A percentile compares a stretch with the other conserved stretches of the same genome.
Conservation (phyloP, 2,797 vertebrate species). For the Spinibarbus caldwelli region DNA sequence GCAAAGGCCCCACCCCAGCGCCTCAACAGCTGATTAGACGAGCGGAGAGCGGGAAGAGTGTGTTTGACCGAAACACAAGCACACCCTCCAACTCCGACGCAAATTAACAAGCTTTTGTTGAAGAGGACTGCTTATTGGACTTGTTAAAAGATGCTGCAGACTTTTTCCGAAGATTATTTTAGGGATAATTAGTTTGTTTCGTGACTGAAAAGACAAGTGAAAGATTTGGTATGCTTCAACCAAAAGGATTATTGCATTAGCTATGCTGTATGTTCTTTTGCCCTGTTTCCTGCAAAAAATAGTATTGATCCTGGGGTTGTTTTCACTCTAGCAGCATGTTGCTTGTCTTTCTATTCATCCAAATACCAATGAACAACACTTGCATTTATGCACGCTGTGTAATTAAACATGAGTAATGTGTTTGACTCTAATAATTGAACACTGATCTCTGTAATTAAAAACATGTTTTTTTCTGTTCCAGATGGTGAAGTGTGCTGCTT, state of each 20-base stretch:
- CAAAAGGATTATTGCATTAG: neutral
- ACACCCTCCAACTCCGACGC: neutral
- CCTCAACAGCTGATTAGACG: constrained; percentile 73
- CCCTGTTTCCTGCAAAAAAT: constrained; percentile 7
- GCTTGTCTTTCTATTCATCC: neutral
- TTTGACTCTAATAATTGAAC: constrained; percentile 41
- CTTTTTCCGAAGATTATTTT: constrained; percentile 26
- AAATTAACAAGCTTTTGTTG: constrained; percentile 34
- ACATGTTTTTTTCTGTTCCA: constrained; percentile 38
- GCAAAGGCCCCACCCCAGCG: constrained; percentile 77
- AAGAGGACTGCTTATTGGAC: constrained; percentile 31
- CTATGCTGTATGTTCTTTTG: neutral
- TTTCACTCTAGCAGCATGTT: constrained; percentile 3
- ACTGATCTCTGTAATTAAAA: constrained; percentile 52
- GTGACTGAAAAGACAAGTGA: neutral
- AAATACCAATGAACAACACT: constrained; percentile 8
- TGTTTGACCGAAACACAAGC: neutral
- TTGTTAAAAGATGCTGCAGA: constrained; percentile 17
- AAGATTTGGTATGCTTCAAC: neutral
- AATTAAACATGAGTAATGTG: constrained; percentile 42
- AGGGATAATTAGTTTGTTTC: constrained; percentile 14
- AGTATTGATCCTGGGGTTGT: constrained; percentile 8
- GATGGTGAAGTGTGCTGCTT: constrained; percentile 37
- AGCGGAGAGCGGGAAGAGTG: constrained; percentile 56
- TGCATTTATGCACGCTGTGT: neutral